Base-by-base conservation (phyloP, 2,113 vertebrate species). In the Prinia subflava region DNA sequence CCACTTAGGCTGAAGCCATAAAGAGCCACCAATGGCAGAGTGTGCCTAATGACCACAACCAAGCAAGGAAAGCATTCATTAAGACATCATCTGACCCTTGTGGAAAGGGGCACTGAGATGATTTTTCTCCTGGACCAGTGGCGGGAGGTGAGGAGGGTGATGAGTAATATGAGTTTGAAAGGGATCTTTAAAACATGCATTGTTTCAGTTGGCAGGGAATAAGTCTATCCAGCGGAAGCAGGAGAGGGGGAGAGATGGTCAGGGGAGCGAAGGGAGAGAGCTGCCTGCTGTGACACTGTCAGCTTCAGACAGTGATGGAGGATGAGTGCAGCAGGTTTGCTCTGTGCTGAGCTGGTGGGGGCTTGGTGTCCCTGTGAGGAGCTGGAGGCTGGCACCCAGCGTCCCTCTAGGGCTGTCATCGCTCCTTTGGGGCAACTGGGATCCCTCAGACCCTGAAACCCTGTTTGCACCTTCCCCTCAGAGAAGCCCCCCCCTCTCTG, bases 221-320 rank as follows among this genome's bases (percentile, higher is more conserved):
- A 64, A 90, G 55, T 23, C 68, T 46, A 2, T 39, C 63, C 52
- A 52, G 13, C 8, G 25, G 41, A 25, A 88, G 56, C 10, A 55
- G 35, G 16, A 15, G 18, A 77, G 14, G 35, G 35, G 47, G 33
- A 3, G 13, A 47, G 35, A 30, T 10, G 9, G 57, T 9, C 62
- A 95, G 80, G 46, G 41, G 17, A 87, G 18, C 2, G 19, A 79
- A 95, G 35, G 56, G 42, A 46, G 70, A 87, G 21, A 64, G 60
- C 76, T 88, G 86, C 62, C 19, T 11, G 89, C 85, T 30, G 1
- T 93, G 94, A 94, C 92, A 81, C 15, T 68, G 81, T 85, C 96
- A 89, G 76, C 94, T 65, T 67, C 1, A 4, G 87, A 84, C 91
- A 92, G 84, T 22, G 93, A 94, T 87, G 57, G 86, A 94, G 85